Base-by-base conservation (phyloP, 2,888 invertebrate species). In the Eledone cirrhosa region DNA sequence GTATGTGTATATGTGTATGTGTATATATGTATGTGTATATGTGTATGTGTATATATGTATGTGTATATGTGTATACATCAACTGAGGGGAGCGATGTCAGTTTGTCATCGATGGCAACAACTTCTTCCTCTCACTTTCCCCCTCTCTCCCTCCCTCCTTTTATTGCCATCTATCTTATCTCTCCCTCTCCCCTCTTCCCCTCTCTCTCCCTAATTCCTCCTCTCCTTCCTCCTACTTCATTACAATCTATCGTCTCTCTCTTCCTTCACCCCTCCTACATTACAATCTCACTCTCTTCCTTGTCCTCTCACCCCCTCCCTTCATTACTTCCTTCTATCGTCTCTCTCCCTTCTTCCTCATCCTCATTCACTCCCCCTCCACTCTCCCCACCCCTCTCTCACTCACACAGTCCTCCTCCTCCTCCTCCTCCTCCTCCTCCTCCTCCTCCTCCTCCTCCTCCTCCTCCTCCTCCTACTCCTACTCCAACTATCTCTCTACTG, bases 21-120 rank as follows among this genome's bases (percentile, higher is more conserved):
- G n/a, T 53, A 53, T 53, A 53, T 53, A 53, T 53, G n/a, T 53
- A 53, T 53, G n/a, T 53, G n/a, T 53, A 53, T 53, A 53, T 53
- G n/a, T 53, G n/a, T 53, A 53, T 53, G n/a, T 53, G n/a, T 53
- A 53, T 53, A 53, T 53, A 53, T 53, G n/a, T 53, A 53, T 53
- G n/a, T 53, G n/a, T 53, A 53, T 53, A 53, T 53, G n/a, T 53
- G n/a, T 53, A 53, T 53, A 53, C 2, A 53, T 5, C 2, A 53
- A 53, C 2, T 53, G 53, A 2, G 53, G 2, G 5, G 19, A 53
- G 2, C 53, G n/a, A 22, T n/a, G n/a, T n/a, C n/a, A 22, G 53
- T 5, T 19, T 53, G 53, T 53, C 19, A 1, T 19, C n/a, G 2
- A 53, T 19, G n/a, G 5, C 19, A 53, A 53, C 19, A 53, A 2